Base-by-base conservation (phyloP, 2,113 vertebrate genomes). In the Ursus arctos region DNA sequence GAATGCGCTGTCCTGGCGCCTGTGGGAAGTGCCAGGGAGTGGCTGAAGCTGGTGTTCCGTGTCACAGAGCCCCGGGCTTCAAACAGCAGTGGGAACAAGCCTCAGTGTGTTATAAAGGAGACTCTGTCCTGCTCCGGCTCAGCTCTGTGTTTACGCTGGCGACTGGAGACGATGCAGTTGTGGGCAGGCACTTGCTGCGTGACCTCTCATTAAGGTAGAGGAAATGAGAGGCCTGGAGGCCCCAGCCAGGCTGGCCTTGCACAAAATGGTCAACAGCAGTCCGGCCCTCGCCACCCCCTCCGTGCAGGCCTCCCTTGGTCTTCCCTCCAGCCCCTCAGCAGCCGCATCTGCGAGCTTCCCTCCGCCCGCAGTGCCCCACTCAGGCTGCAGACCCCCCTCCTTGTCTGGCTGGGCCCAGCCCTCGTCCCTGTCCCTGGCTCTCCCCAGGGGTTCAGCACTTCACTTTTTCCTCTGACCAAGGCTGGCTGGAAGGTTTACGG, bases 161-260 rank as follows among this genome's bases (percentile, higher is more conserved):
- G 2, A 13, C 26, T 3, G 57, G 1, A 76, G 57, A 2, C 1
- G 47, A 59, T 18, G 55, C 67, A 4, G 19, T 69, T 33, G 21
- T 49, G 85, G 95, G 71, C 80, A 95, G 47, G 72, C 82, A 4
- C 80, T 72, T 36, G 15, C 9, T 28, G 10, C 7, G 4, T 21
- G 79, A 40, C 47, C 77, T 67, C 57, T 74, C 0, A 0, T 83
- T 87, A 90, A 77, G 77, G 81, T 28, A 2, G n/a, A 96, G 88
- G 80, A 95, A 88, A 82, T 72, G 93, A 94, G 84, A 91, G 91
- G 77, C 49, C 93, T 2, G 53, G 36, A 81, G 94, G 87, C 63
- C 87, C 26, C 63, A 74, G 77, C 24, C 14, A 26, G 80, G 59
- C 77, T 51, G 87, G 88, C 71, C 91, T 24, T 21, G 67, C 21